Conservation (phyloP, 2,113 vertebrate species). For the Ailurus styani region DNA sequence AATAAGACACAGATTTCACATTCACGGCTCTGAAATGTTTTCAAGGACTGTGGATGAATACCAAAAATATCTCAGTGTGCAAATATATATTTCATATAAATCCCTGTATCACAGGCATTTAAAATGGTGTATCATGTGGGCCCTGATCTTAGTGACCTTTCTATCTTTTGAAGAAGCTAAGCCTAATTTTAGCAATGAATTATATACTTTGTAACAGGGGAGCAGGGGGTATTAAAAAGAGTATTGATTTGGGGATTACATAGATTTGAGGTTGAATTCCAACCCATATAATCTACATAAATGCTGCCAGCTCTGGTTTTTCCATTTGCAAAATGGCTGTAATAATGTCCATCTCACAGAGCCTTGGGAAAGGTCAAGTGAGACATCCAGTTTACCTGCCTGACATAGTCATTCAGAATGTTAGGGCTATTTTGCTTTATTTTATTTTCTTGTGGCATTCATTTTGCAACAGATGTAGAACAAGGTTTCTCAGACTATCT, state of each 20-base stretch:
- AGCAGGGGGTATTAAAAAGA: background rate
- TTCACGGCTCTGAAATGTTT: background rate
- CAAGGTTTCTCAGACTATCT: background rate
- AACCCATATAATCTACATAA: background rate
- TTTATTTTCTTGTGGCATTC: background rate
- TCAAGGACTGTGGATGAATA: background rate
- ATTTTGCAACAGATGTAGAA: background rate
- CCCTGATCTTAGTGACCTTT: background rate
- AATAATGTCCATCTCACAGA: background rate
- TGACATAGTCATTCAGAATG: background rate
- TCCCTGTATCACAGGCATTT: background rate
- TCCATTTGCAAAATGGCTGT: background rate
- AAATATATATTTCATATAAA: background rate
- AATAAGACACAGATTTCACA: background rate
- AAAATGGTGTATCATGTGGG: background rate
- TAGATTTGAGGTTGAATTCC: background rate
- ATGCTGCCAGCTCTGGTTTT: background rate
- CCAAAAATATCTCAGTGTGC: background rate
- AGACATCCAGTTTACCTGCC: background rate
- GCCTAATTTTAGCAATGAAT: background rate
- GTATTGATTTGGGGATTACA: background rate
- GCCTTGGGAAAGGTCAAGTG: background rate
- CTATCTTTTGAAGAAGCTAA: background rate
- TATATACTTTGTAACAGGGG: background rate
- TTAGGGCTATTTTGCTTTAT: background rate